phyloP scores from a whole-genome alignment of 2,113 vertebrate genomes.

The Pycnonotus jocosus region DNA sequence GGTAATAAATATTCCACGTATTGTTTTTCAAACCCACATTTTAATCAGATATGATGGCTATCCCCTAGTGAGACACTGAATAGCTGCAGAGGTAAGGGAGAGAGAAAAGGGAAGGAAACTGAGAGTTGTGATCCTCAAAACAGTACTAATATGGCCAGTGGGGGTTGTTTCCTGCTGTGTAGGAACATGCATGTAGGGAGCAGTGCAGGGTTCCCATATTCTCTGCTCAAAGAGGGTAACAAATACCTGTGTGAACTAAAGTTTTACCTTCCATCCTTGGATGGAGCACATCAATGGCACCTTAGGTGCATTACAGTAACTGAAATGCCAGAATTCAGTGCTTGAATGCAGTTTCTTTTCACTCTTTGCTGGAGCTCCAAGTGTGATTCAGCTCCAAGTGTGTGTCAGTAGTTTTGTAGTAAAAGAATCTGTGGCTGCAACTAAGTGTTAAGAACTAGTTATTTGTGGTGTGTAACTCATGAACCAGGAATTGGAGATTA shows the following conservation, averaged over 20 bases:
- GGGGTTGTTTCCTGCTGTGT: not conserved
- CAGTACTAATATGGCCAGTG: not conserved
- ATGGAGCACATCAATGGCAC: not conserved
- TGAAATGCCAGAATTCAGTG: not conserved
- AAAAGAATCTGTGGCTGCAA: not conserved
- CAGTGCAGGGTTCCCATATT: not conserved
- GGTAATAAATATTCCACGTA: not conserved
- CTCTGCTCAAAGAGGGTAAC: not conserved
- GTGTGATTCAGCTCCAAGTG: not conserved
- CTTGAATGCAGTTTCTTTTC: not conserved
- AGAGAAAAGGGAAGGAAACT: not conserved
- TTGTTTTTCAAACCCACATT: not conserved
- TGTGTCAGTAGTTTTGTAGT: not conserved
- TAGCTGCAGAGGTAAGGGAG: not conserved
- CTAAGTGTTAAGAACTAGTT: not conserved
- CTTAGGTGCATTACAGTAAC: not conserved
- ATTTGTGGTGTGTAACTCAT: not conserved
- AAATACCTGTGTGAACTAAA: not conserved
- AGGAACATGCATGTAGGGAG: not conserved
- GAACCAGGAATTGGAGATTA: not conserved
- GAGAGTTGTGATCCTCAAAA: not conserved
- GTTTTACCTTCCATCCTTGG: not conserved
- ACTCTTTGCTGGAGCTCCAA: not conserved
- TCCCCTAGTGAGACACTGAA: not conserved
- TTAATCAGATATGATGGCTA: not conserved